These are phyloP conservation scores for Tenthredo distinguenda DNA, from an alignment of 2,888 invertebrate species.

Conservation along the genomic window DNA sequence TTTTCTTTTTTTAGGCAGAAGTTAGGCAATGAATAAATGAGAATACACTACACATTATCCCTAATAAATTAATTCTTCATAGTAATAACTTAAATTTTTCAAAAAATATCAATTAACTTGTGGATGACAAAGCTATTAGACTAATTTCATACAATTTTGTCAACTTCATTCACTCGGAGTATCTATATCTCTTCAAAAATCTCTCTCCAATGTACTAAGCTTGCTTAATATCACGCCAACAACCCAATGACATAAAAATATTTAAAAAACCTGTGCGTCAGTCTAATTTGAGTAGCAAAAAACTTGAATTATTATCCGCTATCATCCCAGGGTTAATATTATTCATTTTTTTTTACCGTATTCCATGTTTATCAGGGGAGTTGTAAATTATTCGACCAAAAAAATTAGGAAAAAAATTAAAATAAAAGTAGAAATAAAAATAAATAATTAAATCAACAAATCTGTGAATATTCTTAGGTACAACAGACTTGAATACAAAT, in stretches of 20 bases:
- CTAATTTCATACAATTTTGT: slow-evolving; percentile 18
- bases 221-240: slow-evolving; percentile 12
- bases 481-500: neutral
- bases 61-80: slow-evolving; percentile 14
- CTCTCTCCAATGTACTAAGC: neutral
- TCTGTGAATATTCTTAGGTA: slow-evolving; percentile 21
- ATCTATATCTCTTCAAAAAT: slow-evolving; percentile 15
- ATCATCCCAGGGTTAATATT: slow-evolving; percentile 27
- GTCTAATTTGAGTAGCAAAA: slow-evolving; percentile 10
- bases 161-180: slow-evolving; percentile 22
- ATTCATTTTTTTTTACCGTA: neutral
- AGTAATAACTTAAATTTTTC: neutral
- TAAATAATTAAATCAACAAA: neutral
- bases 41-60: neutral
- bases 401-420: neutral
- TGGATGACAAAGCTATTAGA: slow-evolving; percentile 12
- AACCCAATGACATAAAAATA: neutral
- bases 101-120: neutral
- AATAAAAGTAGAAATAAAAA: neutral
- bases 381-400: neutral
- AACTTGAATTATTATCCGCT: slow-evolving; percentile 8
- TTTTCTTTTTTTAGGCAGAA: slow-evolving; percentile 5
- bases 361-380: neutral
- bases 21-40: slow-evolving; percentile 46
- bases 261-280: neutral